These are phyloP conservation scores for Polietes domitor DNA, from an alignment of 2,888 invertebrate genomes.

Conservation along the genomic window DNA sequence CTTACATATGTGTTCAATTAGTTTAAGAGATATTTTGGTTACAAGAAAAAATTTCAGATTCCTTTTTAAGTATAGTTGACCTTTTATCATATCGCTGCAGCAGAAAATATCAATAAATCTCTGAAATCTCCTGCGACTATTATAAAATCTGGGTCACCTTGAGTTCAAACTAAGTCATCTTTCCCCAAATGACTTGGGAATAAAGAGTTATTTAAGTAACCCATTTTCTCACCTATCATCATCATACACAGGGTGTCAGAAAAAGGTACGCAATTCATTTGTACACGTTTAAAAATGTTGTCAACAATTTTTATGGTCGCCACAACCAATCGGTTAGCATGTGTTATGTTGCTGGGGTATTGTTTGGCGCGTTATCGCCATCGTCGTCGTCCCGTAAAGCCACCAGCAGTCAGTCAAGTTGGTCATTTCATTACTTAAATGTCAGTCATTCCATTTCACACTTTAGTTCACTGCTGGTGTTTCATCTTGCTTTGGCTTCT, in stretches of 20 bases:
- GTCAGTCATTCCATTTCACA: constrained; percentile 36
- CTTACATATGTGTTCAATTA: no score
- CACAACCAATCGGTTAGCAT: constrained; percentile 46
- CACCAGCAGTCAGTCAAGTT: constrained; percentile 21
- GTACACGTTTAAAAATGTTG: constrained; percentile 23
- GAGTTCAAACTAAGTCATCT: background rate
- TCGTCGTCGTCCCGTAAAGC: constrained; percentile 7
- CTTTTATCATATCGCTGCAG: no score
- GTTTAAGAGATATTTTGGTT: no score
- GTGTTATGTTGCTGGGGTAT: constrained; percentile 31
- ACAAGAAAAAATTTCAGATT: no score
- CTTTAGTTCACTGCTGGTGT: constrained; percentile 22
- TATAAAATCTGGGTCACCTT: no score
- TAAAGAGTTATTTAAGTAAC: background rate
- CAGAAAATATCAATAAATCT: no score
- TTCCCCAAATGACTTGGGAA: background rate
- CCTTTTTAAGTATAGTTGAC: no score
- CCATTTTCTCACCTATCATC: background rate
- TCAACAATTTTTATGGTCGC: constrained; percentile 50
- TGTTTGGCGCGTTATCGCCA: background rate
- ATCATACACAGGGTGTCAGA: background rate
- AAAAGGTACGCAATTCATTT: background rate
- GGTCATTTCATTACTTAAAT: constrained; percentile 32
- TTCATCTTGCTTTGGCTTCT: background rate
- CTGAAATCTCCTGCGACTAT: no score